Conservation (phyloP, 2,113 vertebrate genomes). For the Rhinopomastus cyanomelas region DNA sequence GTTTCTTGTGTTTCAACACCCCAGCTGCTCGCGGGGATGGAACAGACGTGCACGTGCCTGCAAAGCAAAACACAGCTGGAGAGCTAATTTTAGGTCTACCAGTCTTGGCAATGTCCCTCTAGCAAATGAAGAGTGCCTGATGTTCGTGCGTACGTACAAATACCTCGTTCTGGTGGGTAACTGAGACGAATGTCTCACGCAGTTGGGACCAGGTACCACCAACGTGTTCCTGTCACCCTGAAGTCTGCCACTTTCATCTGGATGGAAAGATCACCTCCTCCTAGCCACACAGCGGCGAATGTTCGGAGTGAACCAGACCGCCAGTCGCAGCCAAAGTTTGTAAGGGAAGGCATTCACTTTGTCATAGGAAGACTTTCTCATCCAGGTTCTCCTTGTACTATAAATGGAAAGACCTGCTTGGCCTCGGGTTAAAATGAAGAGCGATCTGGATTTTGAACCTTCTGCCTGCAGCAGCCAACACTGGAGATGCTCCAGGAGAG, state of each 20-base stretch:
- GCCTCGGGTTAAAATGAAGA: neutral
- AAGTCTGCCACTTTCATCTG: neutral
- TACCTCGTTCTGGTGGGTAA: neutral
- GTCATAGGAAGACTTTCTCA: neutral
- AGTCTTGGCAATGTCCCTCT: conserved; percentile 62
- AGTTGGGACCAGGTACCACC: neutral
- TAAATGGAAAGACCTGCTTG: neutral
- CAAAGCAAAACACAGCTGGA: conserved; percentile 73
- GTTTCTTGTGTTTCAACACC: conserved; percentile 53
- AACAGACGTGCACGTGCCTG: conserved; percentile 69
- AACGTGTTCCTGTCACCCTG: neutral
- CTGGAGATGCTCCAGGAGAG: neutral
- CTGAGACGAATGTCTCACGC: neutral
- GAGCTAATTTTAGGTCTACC: conserved; percentile 67
- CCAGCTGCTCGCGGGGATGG: conserved; percentile 59
- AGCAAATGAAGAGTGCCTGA: neutral
- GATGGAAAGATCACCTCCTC: neutral
- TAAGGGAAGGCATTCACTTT: neutral
- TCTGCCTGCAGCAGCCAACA: neutral
- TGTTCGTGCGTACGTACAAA: neutral
- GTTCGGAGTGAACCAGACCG: neutral
- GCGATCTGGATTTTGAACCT: neutral
- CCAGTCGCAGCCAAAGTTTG: neutral
- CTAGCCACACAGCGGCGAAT: neutral
- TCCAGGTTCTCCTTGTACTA: neutral